Evolutionary conservation across 92 coral and sea anemone species (phyloP).

Genomic region (Palythoa caribaeorum): DNA sequence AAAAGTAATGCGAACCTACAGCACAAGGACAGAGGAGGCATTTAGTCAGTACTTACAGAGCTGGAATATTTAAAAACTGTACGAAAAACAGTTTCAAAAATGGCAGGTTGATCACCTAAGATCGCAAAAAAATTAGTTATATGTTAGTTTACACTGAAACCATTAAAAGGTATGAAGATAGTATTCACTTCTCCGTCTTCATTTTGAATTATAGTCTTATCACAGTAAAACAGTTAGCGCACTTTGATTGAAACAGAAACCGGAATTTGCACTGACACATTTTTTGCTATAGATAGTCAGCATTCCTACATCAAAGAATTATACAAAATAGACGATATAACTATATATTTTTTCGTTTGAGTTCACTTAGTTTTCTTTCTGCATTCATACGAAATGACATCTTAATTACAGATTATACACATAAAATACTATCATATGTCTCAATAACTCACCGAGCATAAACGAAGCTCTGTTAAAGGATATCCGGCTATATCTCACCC

Average conservation of each 20-base stretch:
- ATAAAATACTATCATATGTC: not conserved
- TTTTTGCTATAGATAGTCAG: too few species aligned
- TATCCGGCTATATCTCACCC: slow-evolving; percentile 26
- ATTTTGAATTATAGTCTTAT: not conserved
- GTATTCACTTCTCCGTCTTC: not conserved
- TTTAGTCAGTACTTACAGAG: not conserved
- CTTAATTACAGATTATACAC: not conserved
- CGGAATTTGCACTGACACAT: too few species aligned
- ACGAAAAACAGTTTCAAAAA: not conserved
- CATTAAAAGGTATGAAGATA: too few species aligned
- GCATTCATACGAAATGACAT: not conserved
- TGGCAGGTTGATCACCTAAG: not conserved
- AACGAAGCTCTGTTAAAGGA: slow-evolving; percentile 29
- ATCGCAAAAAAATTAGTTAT: not conserved
- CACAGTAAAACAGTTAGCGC: slow-evolving; percentile 11
- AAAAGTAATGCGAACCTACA: not conserved
- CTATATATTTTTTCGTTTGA: not conserved
- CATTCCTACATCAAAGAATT: too few species aligned
- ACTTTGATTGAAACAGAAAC: not conserved
- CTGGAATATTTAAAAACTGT: not conserved
- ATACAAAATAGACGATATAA: too few species aligned
- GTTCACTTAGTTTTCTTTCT: not conserved
- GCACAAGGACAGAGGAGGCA: not conserved
- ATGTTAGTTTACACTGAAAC: not conserved
- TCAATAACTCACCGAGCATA: slow-evolving; percentile 44